phyloP scores from a whole-genome alignment of 2,797 vertebrate genomes.

The Bovichtus diacanthus region DNA sequence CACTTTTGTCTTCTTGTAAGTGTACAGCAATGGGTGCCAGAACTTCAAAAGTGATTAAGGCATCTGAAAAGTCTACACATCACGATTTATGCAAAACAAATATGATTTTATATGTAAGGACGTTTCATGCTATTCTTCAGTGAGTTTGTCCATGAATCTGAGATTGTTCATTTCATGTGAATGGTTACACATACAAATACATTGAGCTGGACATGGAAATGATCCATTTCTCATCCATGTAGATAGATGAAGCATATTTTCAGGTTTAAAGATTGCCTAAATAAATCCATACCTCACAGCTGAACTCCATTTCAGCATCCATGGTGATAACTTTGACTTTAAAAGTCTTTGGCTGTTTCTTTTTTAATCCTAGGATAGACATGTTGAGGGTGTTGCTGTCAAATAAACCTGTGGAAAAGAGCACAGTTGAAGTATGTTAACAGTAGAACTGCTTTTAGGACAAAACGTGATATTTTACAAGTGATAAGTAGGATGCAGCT shows the following conservation, averaged over 20 bases:
- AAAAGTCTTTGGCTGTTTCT: constrained; percentile 94
- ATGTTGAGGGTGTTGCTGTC: constrained; percentile 75
- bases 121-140: neutral
- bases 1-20: neutral
- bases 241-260: neutral
- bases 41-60: neutral
- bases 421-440: neutral
- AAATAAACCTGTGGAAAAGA: constrained; percentile 26
- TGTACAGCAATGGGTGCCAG: neutral
- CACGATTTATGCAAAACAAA: neutral
- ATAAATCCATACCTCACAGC: constrained; percentile 89
- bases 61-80: neutral
- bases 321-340: constrained; percentile 95
- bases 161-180: neutral
- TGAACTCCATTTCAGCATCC: constrained; percentile 96
- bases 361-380: constrained; percentile 94
- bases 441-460: neutral
- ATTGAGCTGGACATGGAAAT: neutral
- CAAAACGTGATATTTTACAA: neutral
- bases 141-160: neutral
- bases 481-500: neutral
- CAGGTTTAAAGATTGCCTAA: neutral
- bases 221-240: neutral
- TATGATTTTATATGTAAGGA: neutral
- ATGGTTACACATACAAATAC: neutral